A percentile compares a stretch with the other conserved stretches of the same genome.
phyloP scores from a whole-genome alignment of 2,113 vertebrate species.

The Picathartes gymnocephalus region DNA sequence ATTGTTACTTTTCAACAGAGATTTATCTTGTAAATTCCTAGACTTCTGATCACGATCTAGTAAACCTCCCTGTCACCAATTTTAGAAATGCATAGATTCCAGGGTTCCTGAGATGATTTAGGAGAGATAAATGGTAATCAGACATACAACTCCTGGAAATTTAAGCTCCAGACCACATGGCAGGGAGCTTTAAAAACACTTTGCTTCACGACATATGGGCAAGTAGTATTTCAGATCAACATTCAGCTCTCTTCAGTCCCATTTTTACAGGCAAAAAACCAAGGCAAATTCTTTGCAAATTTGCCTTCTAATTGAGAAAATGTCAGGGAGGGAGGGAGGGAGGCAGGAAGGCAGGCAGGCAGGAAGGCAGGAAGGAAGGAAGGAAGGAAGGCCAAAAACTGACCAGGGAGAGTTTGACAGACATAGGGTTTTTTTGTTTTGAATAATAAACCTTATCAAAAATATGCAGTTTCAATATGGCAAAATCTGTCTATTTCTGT shows the following conservation, averaged over 20 bases:
- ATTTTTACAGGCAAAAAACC: background rate
- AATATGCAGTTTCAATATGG: background rate
- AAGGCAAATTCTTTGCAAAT: background rate
- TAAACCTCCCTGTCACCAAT: background rate
- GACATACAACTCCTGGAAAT: background rate
- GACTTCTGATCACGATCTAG: background rate
- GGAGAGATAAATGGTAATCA: background rate
- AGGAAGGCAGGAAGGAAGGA: background rate
- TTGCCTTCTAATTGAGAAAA: background rate
- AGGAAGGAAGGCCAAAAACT: background rate
- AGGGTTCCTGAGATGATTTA: background rate
- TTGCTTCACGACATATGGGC: background rate
- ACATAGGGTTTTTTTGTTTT: background rate
- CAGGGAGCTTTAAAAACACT: background rate
- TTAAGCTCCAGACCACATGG: background rate
- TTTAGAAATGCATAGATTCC: background rate
- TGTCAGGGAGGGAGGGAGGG: background rate
- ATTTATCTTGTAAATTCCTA: background rate
- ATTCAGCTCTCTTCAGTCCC: background rate
- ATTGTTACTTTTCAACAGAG: background rate
- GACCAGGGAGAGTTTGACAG: background rate
- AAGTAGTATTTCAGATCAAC: background rate
- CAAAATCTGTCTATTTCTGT: background rate
- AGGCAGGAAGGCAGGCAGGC: too few relatives aligned
- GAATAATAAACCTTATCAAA: background rate